A percentile compares a stretch with the other conserved stretches of the same genome.
Evolutionary conservation across 1,140 invertebrate species (phyloP).

Genomic region (Lordiphosa stackelbergi): DNA sequence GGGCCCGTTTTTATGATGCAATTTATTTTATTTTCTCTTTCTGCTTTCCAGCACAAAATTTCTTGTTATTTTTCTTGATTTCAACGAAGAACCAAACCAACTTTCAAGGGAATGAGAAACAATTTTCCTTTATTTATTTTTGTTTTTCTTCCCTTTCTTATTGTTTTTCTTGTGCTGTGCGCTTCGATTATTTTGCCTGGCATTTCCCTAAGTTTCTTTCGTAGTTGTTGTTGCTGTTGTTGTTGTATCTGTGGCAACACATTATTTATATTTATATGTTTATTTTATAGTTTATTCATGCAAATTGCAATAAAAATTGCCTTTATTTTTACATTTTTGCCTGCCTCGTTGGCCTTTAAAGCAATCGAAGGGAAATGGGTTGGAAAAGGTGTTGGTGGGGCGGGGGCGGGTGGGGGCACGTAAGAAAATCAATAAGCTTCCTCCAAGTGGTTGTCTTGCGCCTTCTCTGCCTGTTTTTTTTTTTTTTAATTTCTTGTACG

Average conservation of each 20-base stretch:
- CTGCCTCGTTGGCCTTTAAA: conserved; percentile 44
- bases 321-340: conserved; percentile 66
- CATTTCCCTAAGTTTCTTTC: conserved; percentile 49
- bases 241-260: conserved; percentile 61
- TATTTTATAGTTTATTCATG: conserved; percentile 76
- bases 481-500: conserved; percentile 65
- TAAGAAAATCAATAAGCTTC: conserved; percentile 70
- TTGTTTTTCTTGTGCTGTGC: conserved; percentile 28
- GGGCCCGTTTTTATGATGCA: conserved; percentile 60
- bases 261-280: conserved; percentile 75
- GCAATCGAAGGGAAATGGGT: conserved; percentile 12
- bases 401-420: conserved; percentile 7
- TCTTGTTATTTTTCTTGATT: conserved; percentile 67
- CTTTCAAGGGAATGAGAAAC: conserved; percentile 30
- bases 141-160: conserved; percentile 44
- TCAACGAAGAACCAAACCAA: conserved; percentile 36
- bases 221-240: conserved; percentile 23
- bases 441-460: conserved; percentile 35
- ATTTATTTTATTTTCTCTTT: conserved; percentile 72
- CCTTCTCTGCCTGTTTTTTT: conserved; percentile 14
- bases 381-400: too few species aligned
- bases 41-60: conserved; percentile 54
- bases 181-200: conserved; percentile 57
- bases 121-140: conserved; percentile 49
- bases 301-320: conserved; percentile 75